phyloP scores from a whole-genome alignment of 2,797 vertebrate species.

The Scarus forsteni region DNA sequence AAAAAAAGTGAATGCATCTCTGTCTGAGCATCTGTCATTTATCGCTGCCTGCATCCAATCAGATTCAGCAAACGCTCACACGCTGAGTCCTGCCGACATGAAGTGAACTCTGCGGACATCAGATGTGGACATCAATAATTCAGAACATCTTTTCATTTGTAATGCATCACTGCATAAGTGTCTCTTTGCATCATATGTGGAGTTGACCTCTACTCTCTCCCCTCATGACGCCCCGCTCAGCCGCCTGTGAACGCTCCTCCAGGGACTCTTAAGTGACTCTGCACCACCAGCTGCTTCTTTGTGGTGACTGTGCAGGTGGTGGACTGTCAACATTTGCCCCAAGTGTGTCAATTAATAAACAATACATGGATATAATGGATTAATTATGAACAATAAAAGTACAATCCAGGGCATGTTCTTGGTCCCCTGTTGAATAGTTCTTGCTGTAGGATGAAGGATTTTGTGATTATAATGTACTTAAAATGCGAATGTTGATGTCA shows the following conservation, averaged over 20 bases:
- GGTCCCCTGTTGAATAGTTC: too few species aligned
- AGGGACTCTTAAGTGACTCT: slow-evolving; percentile 66
- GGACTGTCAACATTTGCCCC: slow-evolving; percentile 29
- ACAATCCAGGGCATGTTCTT: too few species aligned
- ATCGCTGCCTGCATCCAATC: slow-evolving; percentile 10
- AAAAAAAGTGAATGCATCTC: slow-evolving; percentile 83
- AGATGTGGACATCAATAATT: slow-evolving; percentile 76
- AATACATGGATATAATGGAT: background rate
- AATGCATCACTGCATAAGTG: slow-evolving; percentile 63
- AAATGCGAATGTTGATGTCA: too few species aligned
- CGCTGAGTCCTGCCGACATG: background rate
- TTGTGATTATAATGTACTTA: too few species aligned
- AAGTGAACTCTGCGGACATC: slow-evolving; percentile 32
- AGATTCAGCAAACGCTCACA: background rate
- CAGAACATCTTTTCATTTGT: slow-evolving; percentile 65
- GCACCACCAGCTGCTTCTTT: slow-evolving; percentile 69
- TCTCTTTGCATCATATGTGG: slow-evolving; percentile 46
- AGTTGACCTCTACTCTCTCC: slow-evolving; percentile 63
- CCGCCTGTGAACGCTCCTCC: slow-evolving; percentile 53
- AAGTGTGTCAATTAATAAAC: slow-evolving; percentile 23
- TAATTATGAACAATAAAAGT: too few species aligned
- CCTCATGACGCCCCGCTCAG: slow-evolving; percentile 56
- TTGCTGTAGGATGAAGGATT: too few species aligned
- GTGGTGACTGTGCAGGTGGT: slow-evolving; percentile 22
- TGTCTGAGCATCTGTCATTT: slow-evolving; percentile 51